Evolutionary conservation across 2,888 invertebrate species (phyloP), one percentile per base, ranked within the genome.

Genomic region (Tortricodes alternella): DNA sequence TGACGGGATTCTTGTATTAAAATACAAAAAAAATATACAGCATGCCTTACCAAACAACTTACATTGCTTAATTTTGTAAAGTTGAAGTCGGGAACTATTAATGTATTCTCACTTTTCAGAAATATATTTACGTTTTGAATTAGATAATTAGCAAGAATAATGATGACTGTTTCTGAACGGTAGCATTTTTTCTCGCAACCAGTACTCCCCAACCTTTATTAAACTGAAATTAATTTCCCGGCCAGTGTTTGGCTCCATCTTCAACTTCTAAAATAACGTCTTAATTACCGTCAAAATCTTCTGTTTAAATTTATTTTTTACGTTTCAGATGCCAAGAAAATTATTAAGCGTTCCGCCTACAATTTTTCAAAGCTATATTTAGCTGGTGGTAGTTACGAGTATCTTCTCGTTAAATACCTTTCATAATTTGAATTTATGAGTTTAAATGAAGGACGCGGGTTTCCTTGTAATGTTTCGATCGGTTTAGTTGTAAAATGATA

Each of bases 181-280:
- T 9, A 9, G 9, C 29, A 1, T 11, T 3, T 29, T 41, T 49
- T 27, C 32, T 35, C 23, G 11, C 35, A 9, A 11, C n/a, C n/a
- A 39, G 46, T 32, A n/a, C 41, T 48, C 48, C 43, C 37, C 9
- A 21, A 43, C 29, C 35, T 49, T 32, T 56, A 50, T 49, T 56
- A 49, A 49, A 50, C 49, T 44, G 16, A 56, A 55, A 49, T 55
- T 49, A 55, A 56, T 56, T 44, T 43, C 19, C 18, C 23, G 11
- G 2, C 29, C 5, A 13, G 6, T 49, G 43, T 55, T 49, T 23
- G 35, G 21, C 48, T 49, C 19, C 39, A 32, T 35, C 27, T 24
- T 44, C 32, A 41, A 6, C 15, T n/a, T 15, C 44, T 37, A 50
- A 50, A 49, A 48, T 19, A 48, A 50, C 49, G 29, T 43, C 13